Evolutionary conservation across 2,888 invertebrate genomes (phyloP).

Genomic region (Chalcis sispes): DNA sequence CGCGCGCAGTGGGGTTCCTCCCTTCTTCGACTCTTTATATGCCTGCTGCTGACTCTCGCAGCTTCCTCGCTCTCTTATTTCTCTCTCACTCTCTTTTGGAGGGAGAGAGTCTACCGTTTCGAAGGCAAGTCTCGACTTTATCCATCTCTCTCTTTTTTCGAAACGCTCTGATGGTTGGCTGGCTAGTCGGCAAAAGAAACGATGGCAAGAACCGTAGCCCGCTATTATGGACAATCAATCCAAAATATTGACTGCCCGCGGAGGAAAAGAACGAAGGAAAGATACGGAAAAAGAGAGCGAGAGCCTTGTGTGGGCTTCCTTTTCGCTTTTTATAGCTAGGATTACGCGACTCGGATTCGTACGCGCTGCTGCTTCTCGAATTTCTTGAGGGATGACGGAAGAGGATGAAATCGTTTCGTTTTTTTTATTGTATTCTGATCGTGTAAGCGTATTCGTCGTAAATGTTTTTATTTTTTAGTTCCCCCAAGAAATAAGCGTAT

Average conservation of each 20-base stretch:
- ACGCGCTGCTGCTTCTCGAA: conserved; percentile 33
- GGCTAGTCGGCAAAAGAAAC: too few species aligned
- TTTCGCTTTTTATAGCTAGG: conserved; percentile 39
- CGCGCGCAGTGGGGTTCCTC: conserved; percentile 57
- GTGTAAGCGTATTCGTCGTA: conserved; percentile 9
- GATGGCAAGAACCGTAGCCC: conserved; percentile 69
- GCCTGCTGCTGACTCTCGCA: conserved; percentile 73
- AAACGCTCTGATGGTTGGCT: too few species aligned
- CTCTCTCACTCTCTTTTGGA: neutral
- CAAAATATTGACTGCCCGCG: conserved; percentile 63
- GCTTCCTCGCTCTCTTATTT: conserved; percentile 62
- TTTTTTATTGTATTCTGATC: conserved; percentile 29
- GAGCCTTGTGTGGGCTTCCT: conserved; percentile 30
- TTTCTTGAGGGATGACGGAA: conserved; percentile 39
- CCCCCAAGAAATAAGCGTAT: neutral
- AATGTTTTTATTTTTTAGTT: conserved; percentile 7
- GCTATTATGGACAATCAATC: conserved; percentile 75
- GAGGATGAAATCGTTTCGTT: conserved; percentile 5
- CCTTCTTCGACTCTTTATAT: conserved; percentile 55
- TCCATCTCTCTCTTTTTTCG: too few species aligned
- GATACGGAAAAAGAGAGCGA: neutral
- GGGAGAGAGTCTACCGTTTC: neutral
- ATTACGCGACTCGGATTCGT: conserved; percentile 43
- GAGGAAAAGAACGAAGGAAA: neutral
- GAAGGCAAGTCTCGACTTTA: too few species aligned